Evolutionary conservation across 2,888 invertebrate genomes (phyloP).

Genomic region (Erebia ligea): DNA sequence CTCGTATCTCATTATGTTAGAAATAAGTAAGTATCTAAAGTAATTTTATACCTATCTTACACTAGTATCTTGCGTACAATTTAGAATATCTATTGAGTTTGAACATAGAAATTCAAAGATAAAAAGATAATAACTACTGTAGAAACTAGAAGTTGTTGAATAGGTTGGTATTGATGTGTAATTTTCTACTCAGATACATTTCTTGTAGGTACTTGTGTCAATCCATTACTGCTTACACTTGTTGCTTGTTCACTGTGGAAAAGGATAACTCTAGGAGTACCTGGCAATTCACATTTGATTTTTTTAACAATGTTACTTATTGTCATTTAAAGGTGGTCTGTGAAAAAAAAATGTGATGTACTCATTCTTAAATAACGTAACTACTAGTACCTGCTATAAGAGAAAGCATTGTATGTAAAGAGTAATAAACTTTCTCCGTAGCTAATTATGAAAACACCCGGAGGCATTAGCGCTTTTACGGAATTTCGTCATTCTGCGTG

Average conservation of each 20-base stretch:
- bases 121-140: background rate
- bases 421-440: conserved; percentile 25
- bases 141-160: background rate
- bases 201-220: no score
- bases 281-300: background rate
- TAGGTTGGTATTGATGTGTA: background rate
- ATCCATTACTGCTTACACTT: no score
- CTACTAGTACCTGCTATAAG: background rate
- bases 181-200: no score
- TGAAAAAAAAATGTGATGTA: background rate
- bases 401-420: conserved; percentile 3
- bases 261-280: background rate
- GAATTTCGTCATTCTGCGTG: conserved; percentile 43
- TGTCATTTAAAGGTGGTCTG: background rate
- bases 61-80: background rate
- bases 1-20: background rate
- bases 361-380: background rate
- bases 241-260: no score
- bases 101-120: background rate
- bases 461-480: conserved; percentile 39
- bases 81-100: background rate
- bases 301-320: no score
- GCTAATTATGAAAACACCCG: conserved; percentile 42
- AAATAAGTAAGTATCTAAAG: background rate
- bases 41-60: background rate